Evolutionary conservation across 1,140 invertebrate genomes (phyloP).

Genomic region (Zaprionus kolodkinae): DNA sequence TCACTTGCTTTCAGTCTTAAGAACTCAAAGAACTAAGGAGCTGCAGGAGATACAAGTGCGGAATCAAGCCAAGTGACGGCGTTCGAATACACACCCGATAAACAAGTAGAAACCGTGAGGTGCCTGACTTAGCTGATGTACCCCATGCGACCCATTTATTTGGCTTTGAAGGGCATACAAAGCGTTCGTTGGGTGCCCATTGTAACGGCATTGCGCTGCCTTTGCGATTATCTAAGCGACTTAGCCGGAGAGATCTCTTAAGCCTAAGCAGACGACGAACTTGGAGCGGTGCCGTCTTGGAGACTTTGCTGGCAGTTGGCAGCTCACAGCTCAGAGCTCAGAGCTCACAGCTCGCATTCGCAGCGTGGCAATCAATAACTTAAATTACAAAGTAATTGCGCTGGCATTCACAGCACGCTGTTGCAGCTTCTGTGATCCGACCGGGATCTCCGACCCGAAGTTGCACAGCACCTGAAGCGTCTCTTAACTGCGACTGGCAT

Average conservation of each 20-base stretch:
- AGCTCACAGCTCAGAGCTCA: slow-evolving; percentile 32
- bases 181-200: slow-evolving; percentile 67
- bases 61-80: too few species aligned
- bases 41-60: background rate
- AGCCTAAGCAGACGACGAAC: slow-evolving; percentile 34
- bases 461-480: slow-evolving; percentile 53
- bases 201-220: slow-evolving; percentile 65
- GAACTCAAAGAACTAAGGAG: background rate
- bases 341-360: slow-evolving; percentile 36
- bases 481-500: slow-evolving; percentile 34
- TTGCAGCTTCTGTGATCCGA: slow-evolving; percentile 49
- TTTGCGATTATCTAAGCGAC: slow-evolving; percentile 65
- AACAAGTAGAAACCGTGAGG: too few species aligned
- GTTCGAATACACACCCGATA: too few species aligned
- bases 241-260: slow-evolving; percentile 21
- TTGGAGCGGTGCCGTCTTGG: slow-evolving; percentile 14
- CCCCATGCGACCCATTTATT: slow-evolving; percentile 50
- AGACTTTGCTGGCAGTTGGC: slow-evolving; percentile 9
- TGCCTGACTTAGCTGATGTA: slow-evolving; percentile 19
- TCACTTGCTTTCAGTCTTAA: background rate
- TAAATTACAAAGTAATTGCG: slow-evolving; percentile 84
- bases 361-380: slow-evolving; percentile 84
- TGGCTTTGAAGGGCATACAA: slow-evolving; percentile 41
- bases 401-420: slow-evolving; percentile 81
- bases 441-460: slow-evolving; percentile 3